Evolutionary conservation across 2,888 invertebrate species (phyloP), one percentile per base, ranked within the genome.

Genomic region (Chamaedrilus cognettii): DNA sequence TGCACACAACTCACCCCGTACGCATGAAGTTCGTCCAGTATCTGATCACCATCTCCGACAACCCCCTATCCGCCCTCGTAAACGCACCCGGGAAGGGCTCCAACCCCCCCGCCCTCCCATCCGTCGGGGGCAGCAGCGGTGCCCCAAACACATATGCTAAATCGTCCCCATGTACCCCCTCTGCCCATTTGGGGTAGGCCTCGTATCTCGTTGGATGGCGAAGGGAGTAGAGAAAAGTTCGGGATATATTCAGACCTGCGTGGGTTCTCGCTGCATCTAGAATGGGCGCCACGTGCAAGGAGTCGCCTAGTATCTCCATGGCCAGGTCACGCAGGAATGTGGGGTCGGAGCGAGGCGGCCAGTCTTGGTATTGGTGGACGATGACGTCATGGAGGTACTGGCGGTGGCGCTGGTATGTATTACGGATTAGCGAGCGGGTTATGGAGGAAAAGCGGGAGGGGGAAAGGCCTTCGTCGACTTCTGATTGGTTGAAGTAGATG

Each of bases 281-380:
- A n/a, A 57, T 34, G 2, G 67, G 67, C 3, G 67, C 67, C 23
- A 67, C 67, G n/a, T 67, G 67, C 7, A 64, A 30, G 2, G 64
- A 60, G 52, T 67, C 67, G 1, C 67, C 67, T 26, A 67, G 42
- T 26, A 66, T 50, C 28, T 61, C 61, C 33, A 60, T 60, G 28
- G 52, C 55, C 7, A 66, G 33, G 35, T 66, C 66, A 0, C 66
- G 60, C 23, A 61, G 33, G 26, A 56, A 49, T 15, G 51, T 31
- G 11, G 56, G 49, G 52, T 67, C 64, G 11, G 50, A n/a, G 28
- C 57, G 57, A 28, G 67, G 79, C 49, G 82, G 81, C 96, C 96
- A 96, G 82, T 96, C 95, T 2, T 96, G 96, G 84, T 97, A 97
- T 91, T 75, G 96, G 92, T 57, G 95, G 93, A n/a, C 91, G 75